Evolutionary conservation across 2,888 invertebrate genomes (phyloP), one percentile per base, ranked within the genome.

Genomic region (Dione juno): DNA sequence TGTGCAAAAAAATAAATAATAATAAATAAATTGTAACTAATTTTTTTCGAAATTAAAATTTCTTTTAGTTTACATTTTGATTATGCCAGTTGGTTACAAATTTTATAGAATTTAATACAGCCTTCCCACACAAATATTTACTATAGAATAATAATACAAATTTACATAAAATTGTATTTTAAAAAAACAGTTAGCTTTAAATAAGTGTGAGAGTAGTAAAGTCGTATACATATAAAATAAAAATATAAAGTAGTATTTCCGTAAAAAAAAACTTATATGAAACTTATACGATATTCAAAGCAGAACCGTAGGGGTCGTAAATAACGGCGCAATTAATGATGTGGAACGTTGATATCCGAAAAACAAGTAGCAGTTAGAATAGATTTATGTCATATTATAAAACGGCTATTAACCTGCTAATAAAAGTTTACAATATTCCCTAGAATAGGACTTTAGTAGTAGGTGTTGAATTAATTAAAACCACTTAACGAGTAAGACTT

Each of bases 291-390:
- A 37, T 35, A 41, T 67, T 61, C 41, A 53, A 61, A 35, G 40
- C 48, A 66, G 35, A 54, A 48, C n/a, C 41, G 35, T 67, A 41
- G 35, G 58, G 37, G 59, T 53, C 41, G 43, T 67, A 67, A 50
- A 70, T 40, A 65, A 64, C 54, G 59, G 41, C 43, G n/a, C 41
- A 66, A 63, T 66, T 67, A 71, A 71, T 71, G 71, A 67, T 35
- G 67, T 41, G 64, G 66, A 69, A 73, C 69, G 53, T 13, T 52
- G 72, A 72, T 66, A 66, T 21, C 41, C 21, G 21, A 50, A 41
- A 59, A 41, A 67, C 58, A 67, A 67, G 41, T 35, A 48, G 59
- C 50, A 14, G 19, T 59, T 50, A 35, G 14, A 59, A 19, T 35
- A 61, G 52, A 67, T 67, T 67, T 67, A 67, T 61, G 61, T 52